Conservation (phyloP, 2,797 vertebrate species). For the Cirrhinus molitorella region DNA sequence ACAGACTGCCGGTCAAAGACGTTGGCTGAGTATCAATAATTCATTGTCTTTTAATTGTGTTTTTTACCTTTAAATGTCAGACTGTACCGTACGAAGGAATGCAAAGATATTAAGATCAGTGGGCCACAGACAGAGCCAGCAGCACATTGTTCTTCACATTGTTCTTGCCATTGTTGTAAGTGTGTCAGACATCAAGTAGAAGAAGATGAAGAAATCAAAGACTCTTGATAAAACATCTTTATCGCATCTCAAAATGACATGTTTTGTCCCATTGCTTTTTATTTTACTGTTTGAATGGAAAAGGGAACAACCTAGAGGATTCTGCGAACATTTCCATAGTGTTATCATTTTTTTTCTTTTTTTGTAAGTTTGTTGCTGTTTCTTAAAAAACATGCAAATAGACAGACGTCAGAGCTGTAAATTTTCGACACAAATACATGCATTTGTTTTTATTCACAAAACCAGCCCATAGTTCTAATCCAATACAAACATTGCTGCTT, state of each 20-base stretch:
- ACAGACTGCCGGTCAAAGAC: conserved; percentile 62
- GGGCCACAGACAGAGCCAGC: not conserved
- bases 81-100: conserved; percentile 48
- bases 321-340: conserved; percentile 64
- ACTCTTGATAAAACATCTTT: conserved; percentile 62
- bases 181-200: conserved; percentile 13
- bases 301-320: conserved; percentile 64
- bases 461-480: conserved; percentile 98
- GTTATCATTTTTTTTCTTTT: conserved; percentile 53
- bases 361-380: conserved; percentile 64
- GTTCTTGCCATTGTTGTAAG: not conserved
- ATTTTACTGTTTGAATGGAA: conserved; percentile 67
- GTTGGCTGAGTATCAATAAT: conserved; percentile 65
- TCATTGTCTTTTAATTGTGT: conserved; percentile 66
- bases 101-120: conserved; percentile 53
- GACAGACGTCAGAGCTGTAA: conserved; percentile 79
- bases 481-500: conserved; percentile 97
- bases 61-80: conserved; percentile 68
- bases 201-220: conserved; percentile 64
- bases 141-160: conserved; percentile 8
- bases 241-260: conserved; percentile 67
- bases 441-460: conserved; percentile 99
- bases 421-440: conserved; percentile 94
- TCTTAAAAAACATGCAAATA: conserved; percentile 79
- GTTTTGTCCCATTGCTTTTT: conserved; percentile 63